Evolutionary conservation across 2,797 vertebrate species (phyloP).

Genomic region (Poliocrania exsul): DNA sequence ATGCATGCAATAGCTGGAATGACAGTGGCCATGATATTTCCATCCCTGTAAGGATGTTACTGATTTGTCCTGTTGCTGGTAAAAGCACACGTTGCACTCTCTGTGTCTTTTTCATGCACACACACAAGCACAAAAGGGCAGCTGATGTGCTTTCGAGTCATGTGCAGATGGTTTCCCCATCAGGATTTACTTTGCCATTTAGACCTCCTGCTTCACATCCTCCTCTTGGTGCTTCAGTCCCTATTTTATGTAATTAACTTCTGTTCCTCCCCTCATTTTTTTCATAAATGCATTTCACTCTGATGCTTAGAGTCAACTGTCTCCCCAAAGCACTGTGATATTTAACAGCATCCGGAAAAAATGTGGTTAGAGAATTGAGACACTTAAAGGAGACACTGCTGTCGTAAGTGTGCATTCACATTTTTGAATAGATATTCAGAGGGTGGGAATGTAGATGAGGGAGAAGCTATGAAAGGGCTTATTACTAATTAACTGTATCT

Average conservation of each 20-base stretch:
- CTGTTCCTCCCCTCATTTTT: background rate
- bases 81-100: background rate
- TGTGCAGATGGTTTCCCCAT: constrained; percentile 10
- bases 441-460: constrained; percentile 46
- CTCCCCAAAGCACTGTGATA: constrained; percentile 51
- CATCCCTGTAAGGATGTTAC: background rate
- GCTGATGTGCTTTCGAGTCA: background rate
- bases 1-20: background rate
- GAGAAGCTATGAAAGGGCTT: constrained; percentile 59
- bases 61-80: background rate
- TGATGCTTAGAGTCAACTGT: background rate
- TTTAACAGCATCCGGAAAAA: constrained; percentile 50
- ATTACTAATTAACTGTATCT: constrained; percentile 67
- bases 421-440: constrained; percentile 57
- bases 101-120: background rate
- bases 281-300: background rate
- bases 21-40: background rate
- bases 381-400: constrained; percentile 53
- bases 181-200: constrained; percentile 48
- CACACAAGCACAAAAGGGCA: background rate
- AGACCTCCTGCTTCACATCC: constrained; percentile 18
- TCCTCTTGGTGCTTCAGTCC: constrained; percentile 18
- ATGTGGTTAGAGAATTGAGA: constrained; percentile 52
- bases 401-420: constrained; percentile 47
- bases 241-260: constrained; percentile 57